A percentile compares a stretch with the other conserved stretches of the same genome.
phyloP scores from a whole-genome alignment of 2,888 invertebrate genomes.

The Anorthoa munda region DNA sequence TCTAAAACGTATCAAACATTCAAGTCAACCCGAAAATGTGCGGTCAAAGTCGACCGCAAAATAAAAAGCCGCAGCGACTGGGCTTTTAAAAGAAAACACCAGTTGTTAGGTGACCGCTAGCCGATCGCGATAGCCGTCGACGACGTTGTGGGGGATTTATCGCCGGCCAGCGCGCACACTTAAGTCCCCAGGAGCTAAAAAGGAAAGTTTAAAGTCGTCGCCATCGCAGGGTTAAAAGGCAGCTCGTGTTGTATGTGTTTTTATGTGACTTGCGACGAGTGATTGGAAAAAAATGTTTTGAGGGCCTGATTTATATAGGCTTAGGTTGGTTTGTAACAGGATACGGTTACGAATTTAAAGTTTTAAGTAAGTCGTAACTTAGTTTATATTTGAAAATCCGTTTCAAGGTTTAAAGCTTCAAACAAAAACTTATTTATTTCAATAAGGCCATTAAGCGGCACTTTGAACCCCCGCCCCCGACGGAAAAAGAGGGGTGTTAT shows the following conservation, averaged over 20 bases:
- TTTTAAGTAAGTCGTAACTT: neutral
- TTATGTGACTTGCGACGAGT: slow-evolving; percentile 42
- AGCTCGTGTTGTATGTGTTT: slow-evolving; percentile 54
- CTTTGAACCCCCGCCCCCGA: no score
- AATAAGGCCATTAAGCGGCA: no score
- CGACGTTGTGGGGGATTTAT: slow-evolving; percentile 71
- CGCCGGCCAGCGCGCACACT: slow-evolving; percentile 66
- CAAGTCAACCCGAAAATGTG: slow-evolving; percentile 55
- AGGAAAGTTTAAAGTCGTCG: slow-evolving; percentile 69
- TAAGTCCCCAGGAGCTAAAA: slow-evolving; percentile 69
- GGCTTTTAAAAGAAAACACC: slow-evolving; percentile 71
- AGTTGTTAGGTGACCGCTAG: slow-evolving; percentile 68
- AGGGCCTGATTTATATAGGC: slow-evolving; percentile 25
- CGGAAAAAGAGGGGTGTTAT: no score
- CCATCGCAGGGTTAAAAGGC: slow-evolving; percentile 59
- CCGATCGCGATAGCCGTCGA: slow-evolving; percentile 70
- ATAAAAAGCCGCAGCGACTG: slow-evolving; percentile 63
- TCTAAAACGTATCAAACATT: slow-evolving; percentile 61
- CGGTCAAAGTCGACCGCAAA: slow-evolving; percentile 64
- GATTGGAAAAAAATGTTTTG: slow-evolving; percentile 50
- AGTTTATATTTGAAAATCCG: no score
- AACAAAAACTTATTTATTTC: no score
- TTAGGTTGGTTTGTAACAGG: no score
- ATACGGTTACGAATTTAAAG: neutral
- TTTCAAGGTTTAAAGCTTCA: no score